Base-by-base conservation (phyloP, 2,888 invertebrate genomes). In the Nomada fabriciana region DNA sequence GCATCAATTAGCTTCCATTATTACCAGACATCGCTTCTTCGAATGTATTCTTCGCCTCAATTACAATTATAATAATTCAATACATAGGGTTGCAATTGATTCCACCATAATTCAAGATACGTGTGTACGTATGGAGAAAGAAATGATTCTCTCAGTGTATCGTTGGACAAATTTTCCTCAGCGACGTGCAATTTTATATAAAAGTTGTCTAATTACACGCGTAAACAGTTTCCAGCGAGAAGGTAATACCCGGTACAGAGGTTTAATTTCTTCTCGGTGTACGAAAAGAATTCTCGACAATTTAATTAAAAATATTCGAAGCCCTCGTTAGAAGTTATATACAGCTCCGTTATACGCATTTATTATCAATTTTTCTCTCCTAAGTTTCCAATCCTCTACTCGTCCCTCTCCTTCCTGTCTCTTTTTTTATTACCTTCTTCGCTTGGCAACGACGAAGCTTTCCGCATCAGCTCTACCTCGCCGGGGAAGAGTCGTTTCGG, bases 281-380 rank as follows among this genome's bases (percentile, higher is more conserved):
- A 29, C 29, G 36, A 36, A 36, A 36, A 36, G 9, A 53, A 29
- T 76, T 67, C 29, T 10, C 59, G 15, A 29, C 68, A 72, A 76
- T 78, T 72, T 72, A 57, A 75, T 84, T 79, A 64, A 60, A 65
- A 23, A 59, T 25, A 77, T 70, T 65, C 70, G 63, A 36, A 63
- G 69, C 85, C 84, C 86, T 88, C 84, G 86, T 90, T 88, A 83
- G 82, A 85, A 88, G 88, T 87, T 89, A 89, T 36, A 90, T 89
- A 84, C 89, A 47, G 3, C 11, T 47, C 13, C 47, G 15, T 15
- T 47, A 13, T 70, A 50, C 70, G 64, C 82, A 76, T 86, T 84
- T 86, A 84, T 84, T 84, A 84, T 82, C 82, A 76, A 79, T 82
- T 70, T 70, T 50, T 43, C 52, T 60, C 42, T 60, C 65, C 60